A percentile compares a stretch with the other conserved stretches of the same genome.
Evolutionary conservation across 2,888 invertebrate genomes (phyloP).

Genomic region (Troides helena): DNA sequence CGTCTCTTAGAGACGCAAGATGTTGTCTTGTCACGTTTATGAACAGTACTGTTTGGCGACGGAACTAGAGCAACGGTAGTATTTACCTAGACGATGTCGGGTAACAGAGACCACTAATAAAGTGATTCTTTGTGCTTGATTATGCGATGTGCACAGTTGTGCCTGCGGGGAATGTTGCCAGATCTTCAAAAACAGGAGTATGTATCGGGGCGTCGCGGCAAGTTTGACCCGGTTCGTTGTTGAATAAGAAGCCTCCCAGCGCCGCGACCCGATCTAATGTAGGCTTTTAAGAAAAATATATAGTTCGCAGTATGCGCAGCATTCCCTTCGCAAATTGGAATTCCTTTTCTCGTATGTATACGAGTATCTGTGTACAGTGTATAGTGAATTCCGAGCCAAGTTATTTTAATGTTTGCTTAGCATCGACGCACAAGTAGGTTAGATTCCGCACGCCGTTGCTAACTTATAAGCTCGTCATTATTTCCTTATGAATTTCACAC

Average conservation of each 20-base stretch:
- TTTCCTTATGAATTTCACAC: no score
- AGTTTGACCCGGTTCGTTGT: constrained; percentile 8
- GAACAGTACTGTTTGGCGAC: no score
- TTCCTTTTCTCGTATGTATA: not conserved
- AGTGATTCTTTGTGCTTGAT: no score
- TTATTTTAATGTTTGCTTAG: not conserved
- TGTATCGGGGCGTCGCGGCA: not conserved
- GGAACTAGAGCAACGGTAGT: no score
- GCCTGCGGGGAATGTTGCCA: not conserved
- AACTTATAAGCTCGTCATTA: not conserved
- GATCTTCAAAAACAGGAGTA: not conserved
- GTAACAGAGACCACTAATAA: no score
- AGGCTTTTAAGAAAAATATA: constrained; percentile 13
- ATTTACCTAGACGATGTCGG: no score
- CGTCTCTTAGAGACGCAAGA: no score
- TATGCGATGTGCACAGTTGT: no score
- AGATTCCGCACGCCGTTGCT: not conserved
- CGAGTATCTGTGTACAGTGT: not conserved
- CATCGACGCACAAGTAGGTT: constrained; percentile 1
- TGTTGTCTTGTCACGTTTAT: no score
- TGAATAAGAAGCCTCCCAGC: constrained; percentile 6
- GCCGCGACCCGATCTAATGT: constrained; percentile 6
- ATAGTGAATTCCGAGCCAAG: not conserved
- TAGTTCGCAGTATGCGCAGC: not conserved
- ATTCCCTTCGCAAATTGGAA: constrained; percentile 5